Evolutionary conservation across 2,113 vertebrate genomes (phyloP), one percentile per base, ranked within the genome.

Genomic region (Fregata magnificens): DNA sequence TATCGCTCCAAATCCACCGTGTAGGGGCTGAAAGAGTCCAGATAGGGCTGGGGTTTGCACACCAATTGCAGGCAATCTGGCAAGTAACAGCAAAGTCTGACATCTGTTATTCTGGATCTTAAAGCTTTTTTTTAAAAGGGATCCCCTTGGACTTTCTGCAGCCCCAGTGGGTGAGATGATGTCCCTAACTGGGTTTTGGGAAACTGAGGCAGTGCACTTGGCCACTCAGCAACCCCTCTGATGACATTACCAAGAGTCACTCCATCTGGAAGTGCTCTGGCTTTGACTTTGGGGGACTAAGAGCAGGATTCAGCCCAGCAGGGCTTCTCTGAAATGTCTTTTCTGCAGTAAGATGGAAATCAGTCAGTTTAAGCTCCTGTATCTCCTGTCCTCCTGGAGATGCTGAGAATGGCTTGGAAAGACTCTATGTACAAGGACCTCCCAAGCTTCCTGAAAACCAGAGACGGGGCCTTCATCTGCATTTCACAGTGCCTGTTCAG

Each of bases 1-100:
- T 99, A 99, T n/a, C 97, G 97, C 72, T 98, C 98, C 88, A 99
- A 95, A 85, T 99, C 98, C 88, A 99, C 89, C 0, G 98, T 98
- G 76, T 98, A 98, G 80, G 99, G 99, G 87, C 99, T 99, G 92
- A 40, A 91, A 92, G 77, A 83, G 70, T 63, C 42, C 90, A 92
- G 63, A 96, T 42, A 86, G 42, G 31, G 31, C 34, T 85, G 55
- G 22, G 58, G 82, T 89, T 93, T 86, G 74, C 67, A 83, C 63
- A 91, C 11, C 0, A 1, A 36, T 5, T 14, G 31, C 42, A 32
- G 58, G 58, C 65, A 82, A 25, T 19, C 77, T 65, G 83, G 31
- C 34, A 40, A 16, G 52, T 7, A 61, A 56, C 22, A 82, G 65
- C 28, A 50, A 32, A 26, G 16, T 24, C 69, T 63, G 47, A 28